Percentiles rank a stretch among this genome's conserved stretches.
These are phyloP conservation scores for Salticus scenicus DNA, from an alignment of 2,888 invertebrate species.

Conservation along the genomic window DNA sequence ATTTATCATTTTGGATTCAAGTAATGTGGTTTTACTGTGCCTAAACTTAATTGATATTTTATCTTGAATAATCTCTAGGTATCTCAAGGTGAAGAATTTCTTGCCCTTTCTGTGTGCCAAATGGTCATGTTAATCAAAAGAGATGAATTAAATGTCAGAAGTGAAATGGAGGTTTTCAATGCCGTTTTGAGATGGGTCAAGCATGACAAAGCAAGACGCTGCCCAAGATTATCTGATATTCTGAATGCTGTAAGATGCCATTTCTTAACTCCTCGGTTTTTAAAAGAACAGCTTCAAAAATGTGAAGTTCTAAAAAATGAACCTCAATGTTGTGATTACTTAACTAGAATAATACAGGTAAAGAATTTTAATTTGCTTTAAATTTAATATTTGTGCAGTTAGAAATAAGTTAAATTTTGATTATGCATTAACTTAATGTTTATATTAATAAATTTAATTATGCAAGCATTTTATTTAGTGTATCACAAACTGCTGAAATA, in stretches of 20 bases:
- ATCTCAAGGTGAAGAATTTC: slow-evolving; percentile 93
- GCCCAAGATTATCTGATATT: slow-evolving; percentile 90
- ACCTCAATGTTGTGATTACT: slow-evolving; percentile 91
- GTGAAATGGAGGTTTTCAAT: slow-evolving; percentile 92
- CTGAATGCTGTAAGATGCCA: slow-evolving; percentile 92
- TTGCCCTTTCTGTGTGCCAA: slow-evolving; percentile 87
- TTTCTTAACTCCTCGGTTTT: slow-evolving; percentile 91
- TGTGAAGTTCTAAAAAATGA: slow-evolving; percentile 90
- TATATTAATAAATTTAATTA: no score
- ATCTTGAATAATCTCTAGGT: no score
- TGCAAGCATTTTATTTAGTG: no score
- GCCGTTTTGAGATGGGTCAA: slow-evolving; percentile 92
- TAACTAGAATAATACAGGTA: slow-evolving; percentile 90
- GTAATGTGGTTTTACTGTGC: no score
- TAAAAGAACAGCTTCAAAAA: slow-evolving; percentile 92
- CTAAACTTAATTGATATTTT: no score
- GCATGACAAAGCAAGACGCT: slow-evolving; percentile 88
- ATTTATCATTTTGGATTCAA: no score
- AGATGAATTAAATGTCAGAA: slow-evolving; percentile 92
- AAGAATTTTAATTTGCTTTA: neutral
- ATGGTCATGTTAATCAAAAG: slow-evolving; percentile 88
- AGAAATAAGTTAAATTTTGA: no score
- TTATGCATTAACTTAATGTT: no score
- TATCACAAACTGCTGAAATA: no score
- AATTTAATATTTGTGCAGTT: no score